Percentiles rank a stretch among this genome's conserved stretches.
phyloP scores from a whole-genome alignment of 2,113 vertebrate genomes.

The Stigmatopora argus region DNA sequence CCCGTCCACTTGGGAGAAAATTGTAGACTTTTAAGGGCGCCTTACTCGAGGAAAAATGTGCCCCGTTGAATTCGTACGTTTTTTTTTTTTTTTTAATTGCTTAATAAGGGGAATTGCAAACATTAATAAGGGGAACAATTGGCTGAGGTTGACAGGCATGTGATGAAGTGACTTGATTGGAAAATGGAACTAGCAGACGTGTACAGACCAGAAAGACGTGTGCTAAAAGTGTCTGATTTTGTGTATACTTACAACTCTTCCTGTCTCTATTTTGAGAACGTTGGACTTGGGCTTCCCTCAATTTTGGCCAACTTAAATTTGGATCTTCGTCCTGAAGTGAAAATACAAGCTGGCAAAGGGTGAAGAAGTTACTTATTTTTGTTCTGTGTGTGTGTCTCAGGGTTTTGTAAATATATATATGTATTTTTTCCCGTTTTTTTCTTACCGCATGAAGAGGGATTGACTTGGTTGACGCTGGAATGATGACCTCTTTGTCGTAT shows the following conservation, averaged over 20 bases:
- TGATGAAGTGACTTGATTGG: constrained; percentile 9
- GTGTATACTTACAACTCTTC: constrained; percentile 20
- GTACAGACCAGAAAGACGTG: constrained; percentile 11
- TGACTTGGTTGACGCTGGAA: constrained; percentile 31
- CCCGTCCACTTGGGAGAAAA: no score
- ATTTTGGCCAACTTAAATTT: constrained; percentile 65
- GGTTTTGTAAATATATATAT: constrained; percentile 33
- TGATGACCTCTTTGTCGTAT: constrained; percentile 17
- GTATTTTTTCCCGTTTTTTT: background rate
- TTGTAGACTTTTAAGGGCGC: no score
- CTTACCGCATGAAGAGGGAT: constrained; percentile 5
- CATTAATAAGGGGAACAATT: no score
- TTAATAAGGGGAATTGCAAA: no score
- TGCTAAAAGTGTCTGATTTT: background rate
- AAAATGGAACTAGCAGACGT: constrained; percentile 20
- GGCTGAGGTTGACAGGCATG: no score
- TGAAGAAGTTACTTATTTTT: constrained; percentile 38
- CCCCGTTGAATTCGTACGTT: no score
- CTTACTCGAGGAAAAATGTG: no score
- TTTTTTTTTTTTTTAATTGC: no score
- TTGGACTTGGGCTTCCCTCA: constrained; percentile 60
- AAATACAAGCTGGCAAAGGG: constrained; percentile 37
- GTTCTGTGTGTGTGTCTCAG: constrained; percentile 49
- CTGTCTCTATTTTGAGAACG: constrained; percentile 53
- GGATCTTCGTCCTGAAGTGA: constrained; percentile 49